phyloP scores from a whole-genome alignment of 1,140 invertebrate species.

The Pemphigus obesinymphae region DNA sequence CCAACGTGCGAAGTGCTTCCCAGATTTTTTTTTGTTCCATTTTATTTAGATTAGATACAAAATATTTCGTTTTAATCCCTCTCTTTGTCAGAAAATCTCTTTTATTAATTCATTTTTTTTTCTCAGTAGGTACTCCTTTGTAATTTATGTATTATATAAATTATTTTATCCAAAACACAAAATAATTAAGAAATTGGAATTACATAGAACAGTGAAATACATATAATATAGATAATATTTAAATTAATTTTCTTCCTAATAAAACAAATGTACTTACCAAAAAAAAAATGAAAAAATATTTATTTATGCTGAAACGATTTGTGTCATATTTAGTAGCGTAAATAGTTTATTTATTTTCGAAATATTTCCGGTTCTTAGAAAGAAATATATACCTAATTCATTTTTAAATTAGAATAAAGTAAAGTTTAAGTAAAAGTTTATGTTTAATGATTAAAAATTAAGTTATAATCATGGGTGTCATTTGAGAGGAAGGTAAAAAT shows the following conservation, averaged over 20 bases:
- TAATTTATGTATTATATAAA: not conserved
- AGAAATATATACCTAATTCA: too few relatives aligned
- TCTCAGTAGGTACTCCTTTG: not conserved
- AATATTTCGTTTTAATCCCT: not conserved
- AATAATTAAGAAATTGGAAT: not conserved
- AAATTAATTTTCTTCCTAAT: not conserved
- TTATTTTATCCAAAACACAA: not conserved
- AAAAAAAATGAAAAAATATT: not conserved
- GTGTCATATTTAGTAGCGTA: too few relatives aligned
- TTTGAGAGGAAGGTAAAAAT: too few relatives aligned
- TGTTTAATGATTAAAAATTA: too few relatives aligned
- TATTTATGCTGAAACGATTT: too few relatives aligned
- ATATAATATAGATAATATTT: not conserved
- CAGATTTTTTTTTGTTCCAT: not conserved
- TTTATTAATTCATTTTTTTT: not conserved
- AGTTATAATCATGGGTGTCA: too few relatives aligned
- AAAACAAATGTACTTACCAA: not conserved
- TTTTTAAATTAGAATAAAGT: too few relatives aligned
- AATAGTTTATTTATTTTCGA: too few relatives aligned
- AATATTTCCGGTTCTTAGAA: too few relatives aligned
- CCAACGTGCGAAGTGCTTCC: too few relatives aligned
- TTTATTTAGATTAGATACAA: not conserved
- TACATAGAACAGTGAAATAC: not conserved
- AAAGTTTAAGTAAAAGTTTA: too few relatives aligned
- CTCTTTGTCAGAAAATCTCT: not conserved